phyloP scores from a whole-genome alignment of 1,140 invertebrate genomes.

The Ericerus pela region DNA sequence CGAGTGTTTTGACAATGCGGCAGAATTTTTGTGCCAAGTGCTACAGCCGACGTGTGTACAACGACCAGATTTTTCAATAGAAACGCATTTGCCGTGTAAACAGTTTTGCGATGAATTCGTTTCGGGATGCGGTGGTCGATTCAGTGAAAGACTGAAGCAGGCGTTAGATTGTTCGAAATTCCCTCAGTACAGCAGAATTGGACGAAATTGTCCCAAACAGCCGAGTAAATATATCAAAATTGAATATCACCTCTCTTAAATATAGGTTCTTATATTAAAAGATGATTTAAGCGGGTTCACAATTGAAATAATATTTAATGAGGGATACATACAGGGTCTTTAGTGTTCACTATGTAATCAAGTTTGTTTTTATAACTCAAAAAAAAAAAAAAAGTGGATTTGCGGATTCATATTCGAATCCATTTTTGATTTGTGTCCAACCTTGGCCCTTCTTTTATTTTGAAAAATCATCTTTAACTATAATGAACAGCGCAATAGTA shows the following conservation, averaged over 20 bases:
- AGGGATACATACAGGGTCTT: no score
- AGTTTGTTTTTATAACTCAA: no score
- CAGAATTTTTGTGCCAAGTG: slow-evolving; percentile 71
- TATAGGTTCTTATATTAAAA: no score
- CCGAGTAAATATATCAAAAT: slow-evolving; percentile 40
- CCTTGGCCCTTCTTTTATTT: no score
- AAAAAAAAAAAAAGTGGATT: no score
- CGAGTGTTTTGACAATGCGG: slow-evolving; percentile 67
- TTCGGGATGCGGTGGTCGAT: slow-evolving; percentile 56
- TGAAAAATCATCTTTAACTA: no score
- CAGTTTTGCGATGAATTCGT: slow-evolving; percentile 74
- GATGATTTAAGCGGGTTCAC: no score
- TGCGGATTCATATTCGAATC: no score
- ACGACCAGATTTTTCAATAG: slow-evolving; percentile 34
- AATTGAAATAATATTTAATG: no score
- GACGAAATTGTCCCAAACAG: slow-evolving; percentile 50
- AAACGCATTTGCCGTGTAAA: slow-evolving; percentile 54
- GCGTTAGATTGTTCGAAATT: slow-evolving; percentile 64
- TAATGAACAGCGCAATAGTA: no score
- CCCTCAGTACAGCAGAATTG: slow-evolving; percentile 55
- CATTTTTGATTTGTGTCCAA: no score
- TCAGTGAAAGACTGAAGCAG: slow-evolving; percentile 50
- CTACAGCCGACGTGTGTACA: slow-evolving; percentile 56
- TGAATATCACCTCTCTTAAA: slow-evolving; percentile 4
- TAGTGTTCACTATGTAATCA: no score